phyloP scores from a whole-genome alignment of 2,113 vertebrate genomes.

The Deroptyus accipitrinus region DNA sequence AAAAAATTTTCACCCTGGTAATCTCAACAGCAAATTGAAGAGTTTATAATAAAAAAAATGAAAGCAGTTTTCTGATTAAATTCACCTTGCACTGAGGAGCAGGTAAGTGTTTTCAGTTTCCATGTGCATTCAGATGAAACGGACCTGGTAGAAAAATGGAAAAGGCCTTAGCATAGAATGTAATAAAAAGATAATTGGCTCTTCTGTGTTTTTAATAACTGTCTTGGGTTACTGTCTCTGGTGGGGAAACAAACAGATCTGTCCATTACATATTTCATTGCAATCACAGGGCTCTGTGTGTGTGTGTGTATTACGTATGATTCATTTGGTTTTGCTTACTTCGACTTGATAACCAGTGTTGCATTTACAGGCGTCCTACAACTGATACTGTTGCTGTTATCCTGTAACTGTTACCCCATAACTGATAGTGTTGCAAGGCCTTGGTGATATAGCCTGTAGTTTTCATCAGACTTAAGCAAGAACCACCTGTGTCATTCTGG shows the following conservation, averaged over 20 bases:
- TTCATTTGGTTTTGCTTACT: background rate
- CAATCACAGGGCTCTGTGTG: background rate
- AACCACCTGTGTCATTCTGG: background rate
- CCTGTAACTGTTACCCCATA: no score
- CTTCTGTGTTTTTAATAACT: background rate
- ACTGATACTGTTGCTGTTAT: background rate
- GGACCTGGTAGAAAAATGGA: background rate
- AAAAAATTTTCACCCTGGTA: slow-evolving; percentile 9
- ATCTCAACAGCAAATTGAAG: slow-evolving; percentile 21
- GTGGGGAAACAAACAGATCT: background rate
- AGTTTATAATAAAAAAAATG: slow-evolving; percentile 47
- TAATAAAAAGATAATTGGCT: slow-evolving; percentile 6
- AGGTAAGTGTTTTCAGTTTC: slow-evolving; percentile 33
- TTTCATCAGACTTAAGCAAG: background rate
- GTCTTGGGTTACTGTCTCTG: background rate
- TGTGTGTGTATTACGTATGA: fast-evolving
- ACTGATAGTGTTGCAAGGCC: background rate
- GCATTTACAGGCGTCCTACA: background rate
- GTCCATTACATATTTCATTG: background rate
- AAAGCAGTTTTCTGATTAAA: slow-evolving; percentile 59
- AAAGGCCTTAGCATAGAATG: background rate
- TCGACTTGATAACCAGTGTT: background rate
- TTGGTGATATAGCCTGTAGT: background rate
- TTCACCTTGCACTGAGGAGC: slow-evolving; percentile 19
- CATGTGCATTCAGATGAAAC: slow-evolving; percentile 12